Base-by-base conservation (phyloP, 1,140 invertebrate species). In the Mya arenaria region DNA sequence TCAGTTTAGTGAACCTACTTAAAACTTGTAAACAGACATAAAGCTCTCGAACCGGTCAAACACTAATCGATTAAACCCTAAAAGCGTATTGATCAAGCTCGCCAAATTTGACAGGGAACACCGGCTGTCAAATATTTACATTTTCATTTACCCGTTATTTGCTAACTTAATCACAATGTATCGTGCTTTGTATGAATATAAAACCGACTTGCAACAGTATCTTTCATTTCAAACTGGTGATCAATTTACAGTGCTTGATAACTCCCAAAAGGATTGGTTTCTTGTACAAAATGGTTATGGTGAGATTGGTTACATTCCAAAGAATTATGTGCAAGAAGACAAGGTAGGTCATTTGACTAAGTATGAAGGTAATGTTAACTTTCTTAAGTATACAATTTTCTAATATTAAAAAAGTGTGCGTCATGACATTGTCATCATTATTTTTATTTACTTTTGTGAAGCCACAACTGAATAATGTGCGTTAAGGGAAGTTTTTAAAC, bases 231-330 rank as follows among this genome's bases (percentile, higher is more conserved):
- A 82, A 32, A 37, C 66, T 4, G 86, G 84, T n/a, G 89, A 90
- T 39, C 81, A 87, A 23, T 90, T 90, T 68, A 90, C 88, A 13
- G 55, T 87, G 10, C 48, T 90, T 25, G 83, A 88, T 15, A 71
- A 72, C 44, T 71, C 72, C 25, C 81, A 85, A 36, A 80, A 84
- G 13, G 87, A 89, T 30, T 91, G 90, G 90, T 82, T 84, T 36
- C 39, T 85, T 6, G 89, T 83, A 8, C 89, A 91, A 58, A 91
- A 91, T 78, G 89, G 88, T 58, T 83, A 87, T 80, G 90, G 89
- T 32, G 83, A 91, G 69, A 48, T 90, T 71, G 90, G 90, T 32
- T 86, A 87, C 44, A 85, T 91, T 44, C 90, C 90, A 13, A 79
- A 78, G 62, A 90, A 87, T 65, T 91, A 89, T 78, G 83, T 91